Evolutionary conservation across 2,888 invertebrate genomes (phyloP).

Genomic region (Caenorhabditis sp.): DNA sequence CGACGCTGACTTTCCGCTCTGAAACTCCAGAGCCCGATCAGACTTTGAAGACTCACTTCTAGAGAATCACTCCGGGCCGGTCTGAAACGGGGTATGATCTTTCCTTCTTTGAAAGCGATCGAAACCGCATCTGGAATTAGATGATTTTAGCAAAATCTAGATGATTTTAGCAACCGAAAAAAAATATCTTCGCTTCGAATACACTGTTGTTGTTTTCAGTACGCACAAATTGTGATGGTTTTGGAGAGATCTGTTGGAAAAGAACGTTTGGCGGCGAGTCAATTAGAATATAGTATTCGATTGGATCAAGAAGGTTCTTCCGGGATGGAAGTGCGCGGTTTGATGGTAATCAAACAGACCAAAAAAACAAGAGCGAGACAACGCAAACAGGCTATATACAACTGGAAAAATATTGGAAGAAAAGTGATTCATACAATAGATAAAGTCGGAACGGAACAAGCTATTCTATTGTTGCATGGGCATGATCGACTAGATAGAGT

Average conservation of each 20-base stretch:
- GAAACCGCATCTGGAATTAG: no score
- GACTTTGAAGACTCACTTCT: no score
- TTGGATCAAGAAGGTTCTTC: slow-evolving; percentile 70
- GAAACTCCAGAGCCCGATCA: no score
- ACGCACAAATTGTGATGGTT: slow-evolving; percentile 98
- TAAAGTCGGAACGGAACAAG: slow-evolving; percentile 64
- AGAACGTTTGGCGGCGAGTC: slow-evolving; percentile 86
- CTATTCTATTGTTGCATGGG: slow-evolving; percentile 62
- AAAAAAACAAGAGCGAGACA: slow-evolving; percentile 94
- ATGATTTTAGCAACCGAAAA: no score
- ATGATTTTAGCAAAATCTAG: no score
- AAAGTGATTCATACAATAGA: slow-evolving; percentile 68
- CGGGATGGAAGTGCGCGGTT: slow-evolving; percentile 75
- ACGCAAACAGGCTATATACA: slow-evolving; percentile 90
- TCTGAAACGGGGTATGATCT: no score
- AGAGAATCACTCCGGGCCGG: no score
- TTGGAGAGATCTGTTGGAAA: slow-evolving; percentile 91
- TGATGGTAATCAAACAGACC: slow-evolving; percentile 97
- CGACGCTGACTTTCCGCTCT: no score
- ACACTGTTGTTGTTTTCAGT: no score
- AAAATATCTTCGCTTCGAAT: no score
- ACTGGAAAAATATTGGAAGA: slow-evolving; percentile 86
- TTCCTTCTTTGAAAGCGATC: no score
- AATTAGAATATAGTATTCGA: slow-evolving; percentile 89
- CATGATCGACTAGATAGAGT: slow-evolving; percentile 58